phyloP scores from a whole-genome alignment of 2,888 invertebrate species.

The Pasiphila rectangulata region DNA sequence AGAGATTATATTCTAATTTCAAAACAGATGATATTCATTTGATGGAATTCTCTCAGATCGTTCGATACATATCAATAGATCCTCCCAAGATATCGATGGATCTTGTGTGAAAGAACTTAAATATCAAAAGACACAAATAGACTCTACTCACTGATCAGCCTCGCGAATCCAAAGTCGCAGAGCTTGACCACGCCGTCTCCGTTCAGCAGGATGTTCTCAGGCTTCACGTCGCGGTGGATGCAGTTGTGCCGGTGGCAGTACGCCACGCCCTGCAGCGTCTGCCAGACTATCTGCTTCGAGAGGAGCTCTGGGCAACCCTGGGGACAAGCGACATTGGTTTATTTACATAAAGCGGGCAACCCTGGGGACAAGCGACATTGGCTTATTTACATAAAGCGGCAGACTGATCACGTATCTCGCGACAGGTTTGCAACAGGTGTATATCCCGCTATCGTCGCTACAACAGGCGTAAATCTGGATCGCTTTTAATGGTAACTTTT shows the following conservation, averaged over 20 bases:
- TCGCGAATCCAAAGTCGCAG: slow-evolving; percentile 99
- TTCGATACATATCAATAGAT: no score
- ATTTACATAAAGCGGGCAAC: slow-evolving; percentile 83
- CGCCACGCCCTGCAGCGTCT: slow-evolving; percentile 95
- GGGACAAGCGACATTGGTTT: neutral
- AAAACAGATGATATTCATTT: no score
- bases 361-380: slow-evolving; percentile 63
- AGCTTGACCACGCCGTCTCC: slow-evolving; percentile 96
- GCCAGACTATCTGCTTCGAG: slow-evolving; percentile 96
- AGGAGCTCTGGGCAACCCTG: slow-evolving; percentile 94
- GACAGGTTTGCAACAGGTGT: no score
- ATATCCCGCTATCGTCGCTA: no score
- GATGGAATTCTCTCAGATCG: no score
- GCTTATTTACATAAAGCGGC: slow-evolving; percentile 64
- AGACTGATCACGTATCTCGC: no score
- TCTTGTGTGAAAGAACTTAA: no score
- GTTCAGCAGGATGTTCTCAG: slow-evolving; percentile 98
- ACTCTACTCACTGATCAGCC: slow-evolving; percentile 91
- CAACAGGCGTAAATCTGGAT: no score
- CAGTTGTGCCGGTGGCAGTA: slow-evolving; percentile 98
- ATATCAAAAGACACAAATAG: neutral
- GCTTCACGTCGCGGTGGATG: slow-evolving; percentile 98
- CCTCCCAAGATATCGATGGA: no score
- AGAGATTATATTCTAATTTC: no score
- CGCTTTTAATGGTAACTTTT: no score